phyloP scores from a whole-genome alignment of 2,888 invertebrate genomes.

The Pimpla rufipes region DNA sequence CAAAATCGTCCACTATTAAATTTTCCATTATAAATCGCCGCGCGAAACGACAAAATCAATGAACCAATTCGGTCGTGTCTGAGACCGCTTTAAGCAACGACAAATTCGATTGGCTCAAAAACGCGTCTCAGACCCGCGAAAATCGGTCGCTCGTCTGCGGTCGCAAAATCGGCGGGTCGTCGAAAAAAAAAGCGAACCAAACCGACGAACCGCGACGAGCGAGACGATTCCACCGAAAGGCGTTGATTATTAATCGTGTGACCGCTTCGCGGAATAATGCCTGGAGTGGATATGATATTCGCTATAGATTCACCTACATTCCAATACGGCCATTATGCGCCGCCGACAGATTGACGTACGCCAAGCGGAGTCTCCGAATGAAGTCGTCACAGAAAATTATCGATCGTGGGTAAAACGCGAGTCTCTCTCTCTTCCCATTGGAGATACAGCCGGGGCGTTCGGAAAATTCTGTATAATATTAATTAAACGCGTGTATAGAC shows the following conservation, averaged over 20 bases:
- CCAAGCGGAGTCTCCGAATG: not conserved
- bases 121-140: no score
- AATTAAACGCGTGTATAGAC: conserved; percentile 51
- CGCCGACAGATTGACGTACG: not conserved
- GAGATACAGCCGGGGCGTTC: conserved; percentile 21
- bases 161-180: no score
- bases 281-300: conserved; percentile 28
- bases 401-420: conserved; percentile 41
- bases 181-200: not conserved
- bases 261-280: conserved; percentile 14
- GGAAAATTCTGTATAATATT: conserved; percentile 49
- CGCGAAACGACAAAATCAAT: no score
- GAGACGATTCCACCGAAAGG: not conserved
- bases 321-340: not conserved
- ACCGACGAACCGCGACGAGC: no score
- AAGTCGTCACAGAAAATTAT: conserved; percentile 57
- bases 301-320: conserved; percentile 43
- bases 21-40: no score
- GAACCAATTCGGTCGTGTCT: no score
- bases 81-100: no score
- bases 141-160: no score
- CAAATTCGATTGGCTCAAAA: no score
- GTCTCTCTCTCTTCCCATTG: conserved; percentile 23
- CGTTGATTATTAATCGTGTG: conserved; percentile 2
- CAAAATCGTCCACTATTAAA: no score